Evolutionary conservation across 2,888 invertebrate genomes (phyloP), one percentile per base, ranked within the genome.

Genomic region (Ornithoptera alexandrae): DNA sequence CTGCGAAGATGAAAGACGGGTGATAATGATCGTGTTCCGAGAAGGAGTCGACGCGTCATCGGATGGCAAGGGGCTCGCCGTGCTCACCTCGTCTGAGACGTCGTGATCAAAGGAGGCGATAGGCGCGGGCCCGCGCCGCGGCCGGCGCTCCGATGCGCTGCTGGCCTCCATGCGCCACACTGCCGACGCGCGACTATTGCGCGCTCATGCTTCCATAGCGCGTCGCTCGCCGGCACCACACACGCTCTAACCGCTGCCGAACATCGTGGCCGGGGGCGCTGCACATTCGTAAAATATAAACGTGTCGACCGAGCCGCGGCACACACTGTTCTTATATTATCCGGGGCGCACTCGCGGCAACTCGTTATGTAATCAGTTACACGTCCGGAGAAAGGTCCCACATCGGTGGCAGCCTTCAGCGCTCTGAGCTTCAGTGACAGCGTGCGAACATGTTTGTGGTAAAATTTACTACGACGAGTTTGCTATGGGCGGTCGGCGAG

Each of bases 21-120:
- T 57, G 30, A 36, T 61, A 24, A 69, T 42, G 17, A 69, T 18
- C 56, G 42, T 56, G n/a, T 60, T 57, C 7, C 8, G 53, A 39
- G 39, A 2, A 22, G 18, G 22, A 56, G 24, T 60, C 24, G 64
- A 12, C 12, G 22, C 2, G 62, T 24, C 6, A 56, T 22, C 22
- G 0, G 12, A 15, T 22, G 36, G 18, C 10, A 20, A 53, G 30
- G 59, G 18, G 17, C 17, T 12, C 15, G 22, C 50, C 8, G 66
- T 30, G 56, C 70, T 66, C 56, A 96, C 94, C 94, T 96, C 96
- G 92, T 97, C 97, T 82, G 96, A 96, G 87, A 95, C 94, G 94
- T 97, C 97, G 89, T 91, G 91, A 94, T 98, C 98, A 93, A 98
- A 97, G 81, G 97, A 98, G 86, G 98, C 98, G 90, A 98, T 96